Conservation (phyloP, 2,888 invertebrate species). For the Euphydryas editha region DNA sequence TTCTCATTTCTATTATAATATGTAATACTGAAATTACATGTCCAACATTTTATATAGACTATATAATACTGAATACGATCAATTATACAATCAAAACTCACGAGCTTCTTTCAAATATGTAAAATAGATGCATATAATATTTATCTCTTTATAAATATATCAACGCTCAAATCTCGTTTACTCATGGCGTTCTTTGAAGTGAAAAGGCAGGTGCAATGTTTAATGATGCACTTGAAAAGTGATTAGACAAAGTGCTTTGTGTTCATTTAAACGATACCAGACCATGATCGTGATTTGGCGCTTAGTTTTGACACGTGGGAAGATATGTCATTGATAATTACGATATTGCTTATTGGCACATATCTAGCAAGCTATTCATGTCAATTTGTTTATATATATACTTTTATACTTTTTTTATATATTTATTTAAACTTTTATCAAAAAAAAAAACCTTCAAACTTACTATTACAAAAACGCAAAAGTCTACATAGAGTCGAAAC, state of each 20-base stretch:
- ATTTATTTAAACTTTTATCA: too few relatives aligned
- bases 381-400: neutral
- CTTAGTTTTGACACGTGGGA: conserved; percentile 7
- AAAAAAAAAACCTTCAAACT: too few relatives aligned
- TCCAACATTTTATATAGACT: neutral
- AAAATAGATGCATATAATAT: neutral
- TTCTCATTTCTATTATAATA: too few relatives aligned
- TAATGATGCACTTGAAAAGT: conserved; percentile 34
- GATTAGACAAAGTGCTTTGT: conserved; percentile 24
- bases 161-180: conserved; percentile 29
- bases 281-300: conserved; percentile 15
- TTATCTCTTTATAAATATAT: conserved; percentile 19
- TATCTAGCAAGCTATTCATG: neutral
- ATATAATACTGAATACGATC: neutral
- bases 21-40: too few relatives aligned
- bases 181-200: conserved; percentile 41
- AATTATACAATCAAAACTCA: neutral
- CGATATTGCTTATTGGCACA: conserved; percentile 1
- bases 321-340: neutral
- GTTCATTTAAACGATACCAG: conserved; percentile 12
- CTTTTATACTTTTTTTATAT: too few relatives aligned
- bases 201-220: conserved; percentile 41
- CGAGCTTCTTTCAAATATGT: conserved; percentile 2
- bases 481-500: neutral
- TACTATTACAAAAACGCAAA: too few relatives aligned